These are phyloP conservation scores for Meganola albula DNA, from an alignment of 2,888 invertebrate genomes.

Conservation along the genomic window DNA sequence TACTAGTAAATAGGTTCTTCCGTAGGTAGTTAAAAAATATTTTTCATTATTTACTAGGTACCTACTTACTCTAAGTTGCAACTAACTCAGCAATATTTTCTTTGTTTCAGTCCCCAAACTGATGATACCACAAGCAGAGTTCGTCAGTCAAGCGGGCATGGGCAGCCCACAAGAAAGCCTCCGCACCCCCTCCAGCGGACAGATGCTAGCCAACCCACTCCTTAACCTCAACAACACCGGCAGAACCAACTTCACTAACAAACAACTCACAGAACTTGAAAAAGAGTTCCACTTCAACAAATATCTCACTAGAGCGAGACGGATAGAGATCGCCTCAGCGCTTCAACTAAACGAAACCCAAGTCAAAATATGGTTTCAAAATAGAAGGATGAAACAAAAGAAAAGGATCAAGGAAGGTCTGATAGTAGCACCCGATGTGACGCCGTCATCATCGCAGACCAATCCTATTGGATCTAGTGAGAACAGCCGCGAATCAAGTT, in stretches of 20 bases:
- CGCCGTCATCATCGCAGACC: conserved; percentile 61
- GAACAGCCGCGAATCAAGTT: conserved; percentile 84
- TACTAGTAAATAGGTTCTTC: too few species aligned
- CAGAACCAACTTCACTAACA: conserved; percentile 99
- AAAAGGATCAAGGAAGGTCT: conserved; percentile 96
- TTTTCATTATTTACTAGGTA: too few species aligned
- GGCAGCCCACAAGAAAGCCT: conserved; percentile 67
- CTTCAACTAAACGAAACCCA: conserved; percentile 98
- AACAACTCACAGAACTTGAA: conserved; percentile 98
- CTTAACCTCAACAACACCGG: conserved; percentile 88
- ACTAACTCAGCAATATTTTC: too few species aligned
- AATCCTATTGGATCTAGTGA: conserved; percentile 79
- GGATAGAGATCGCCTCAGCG: conserved; percentile 98
- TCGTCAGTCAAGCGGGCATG: conserved; percentile 65
- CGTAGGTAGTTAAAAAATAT: too few species aligned
- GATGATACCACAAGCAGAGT: conserved; percentile 76
- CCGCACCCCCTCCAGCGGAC: conserved; percentile 70
- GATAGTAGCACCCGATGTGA: conserved; percentile 76
- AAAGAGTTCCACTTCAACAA: conserved; percentile 99
- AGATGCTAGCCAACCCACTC: conserved; percentile 67
- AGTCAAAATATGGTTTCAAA: conserved; percentile 99
- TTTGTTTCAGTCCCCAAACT: conserved; percentile 82
- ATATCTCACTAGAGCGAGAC: conserved; percentile 96
- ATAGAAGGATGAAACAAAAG: conserved; percentile 98
- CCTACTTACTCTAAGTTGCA: too few species aligned